Evolutionary conservation across 2,113 vertebrate genomes (phyloP), one percentile per base, ranked within the genome.

Genomic region (Dasypus novemcinctus): DNA sequence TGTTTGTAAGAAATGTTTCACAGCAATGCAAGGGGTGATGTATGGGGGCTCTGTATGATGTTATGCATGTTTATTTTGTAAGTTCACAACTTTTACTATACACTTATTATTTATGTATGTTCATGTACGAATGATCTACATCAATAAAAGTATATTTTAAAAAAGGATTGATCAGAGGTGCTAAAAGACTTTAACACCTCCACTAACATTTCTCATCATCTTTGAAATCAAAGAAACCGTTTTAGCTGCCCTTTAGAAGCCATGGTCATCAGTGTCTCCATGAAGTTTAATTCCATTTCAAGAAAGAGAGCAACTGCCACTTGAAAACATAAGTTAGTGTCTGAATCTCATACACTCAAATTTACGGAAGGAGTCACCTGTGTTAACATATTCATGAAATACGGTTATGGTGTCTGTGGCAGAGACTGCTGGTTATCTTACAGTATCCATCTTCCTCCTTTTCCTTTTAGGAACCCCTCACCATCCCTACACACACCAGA

Each of bases 211-310:
- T 86, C 38, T 92, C n/a, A 21, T 71, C n/a, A 29, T 64, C 64
- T 72, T 27, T 80, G 38, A 93, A 75, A 95, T 88, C 71, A 91
- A 87, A 84, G 46, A 75, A 54, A 83, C 78, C 82, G 17, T 13
- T 86, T 59, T 78, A 38, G 33, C 43, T 87, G 63, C 33, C 25
- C 63, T 92, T 83, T 20, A 80, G 74, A 90, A 89, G 57, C 8
- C 20, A 75, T 38, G 82, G 61, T 36, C 36, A 2, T 71, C 43
- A 49, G 38, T 9, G 2, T 33, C 61, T 87, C 41, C 10, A n/a
- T 1, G 10, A 49, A 82, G 12, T 83, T 93, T 79, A 69, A 71
- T 8, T 68, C 20, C 43, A 61, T 54, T 85, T 90, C 18, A 75
- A n/a, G 72, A 83, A 92, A 81, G 27, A 84, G n/a, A 91, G 49